Base-by-base conservation (phyloP, 1,140 invertebrate species). In the Brachionus rubens region DNA sequence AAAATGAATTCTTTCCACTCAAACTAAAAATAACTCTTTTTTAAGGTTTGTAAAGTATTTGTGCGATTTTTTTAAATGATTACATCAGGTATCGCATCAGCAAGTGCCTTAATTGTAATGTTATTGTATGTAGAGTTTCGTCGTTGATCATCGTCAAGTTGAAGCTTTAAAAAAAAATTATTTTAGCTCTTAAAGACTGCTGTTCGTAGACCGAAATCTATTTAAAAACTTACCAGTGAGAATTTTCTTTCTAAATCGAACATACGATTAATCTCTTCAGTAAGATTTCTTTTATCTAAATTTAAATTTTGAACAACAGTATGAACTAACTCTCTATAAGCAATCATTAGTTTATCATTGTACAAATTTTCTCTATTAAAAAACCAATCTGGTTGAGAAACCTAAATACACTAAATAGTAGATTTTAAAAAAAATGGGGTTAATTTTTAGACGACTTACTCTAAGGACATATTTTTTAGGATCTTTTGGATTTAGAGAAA, bases 371-470 rank as follows among this genome's bases (percentile, higher is more conserved):
- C 46, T 48, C 41, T 48, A 33, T 72, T 48, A 50, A 72, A 72
- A 40, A 72, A 72, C 68, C 68, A 72, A 40, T 54, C 50, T 41
- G 68, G 68, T 40, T 72, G 68, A 33, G 68, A 48, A 26, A 70
- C 16, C 65, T 70, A 21, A 70, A 46, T n/a, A 16, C 9, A 21
- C 19, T 16, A 1, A 36, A 36, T 4, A 24, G 26, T 54, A 28
- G 40, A 24, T 33, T 33, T 0, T n/a, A 47, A 70, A 47, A 1
- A 33, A 21, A 19, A 46, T 40, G 24, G 16, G 33, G 43, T 16
- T 16, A 24, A n/a, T 30, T 26, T 46, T 28, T 7, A 6, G 12
- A 5, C 24, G 7, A 26, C 12, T 70, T 47, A 72, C 68, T 54
- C 50, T 72, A 24, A 72, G 46, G 12, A 72, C 30, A 48, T 48